Conservation (phyloP, 2,888 invertebrate genomes). For the Cerceris rybyensis region DNA sequence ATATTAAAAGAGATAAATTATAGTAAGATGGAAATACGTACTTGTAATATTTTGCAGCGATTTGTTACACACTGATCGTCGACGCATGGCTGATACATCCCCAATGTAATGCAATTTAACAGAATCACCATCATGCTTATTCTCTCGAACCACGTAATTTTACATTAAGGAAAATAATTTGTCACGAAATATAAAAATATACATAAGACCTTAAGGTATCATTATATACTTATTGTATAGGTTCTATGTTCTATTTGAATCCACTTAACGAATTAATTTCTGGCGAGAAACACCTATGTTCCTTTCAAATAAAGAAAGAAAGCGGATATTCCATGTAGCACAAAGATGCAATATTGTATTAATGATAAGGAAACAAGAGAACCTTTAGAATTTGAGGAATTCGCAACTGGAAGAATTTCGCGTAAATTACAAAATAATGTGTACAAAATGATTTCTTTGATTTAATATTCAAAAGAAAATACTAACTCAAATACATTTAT, state of each 20-base stretch:
- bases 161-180: constrained; percentile 85
- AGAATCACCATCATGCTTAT: constrained; percentile 99
- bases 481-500: too few relatives aligned
- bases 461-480: too few relatives aligned
- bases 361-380: too few relatives aligned
- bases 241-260: too few relatives aligned
- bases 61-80: constrained; percentile 95
- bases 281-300: too few relatives aligned
- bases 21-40: constrained; percentile 80
- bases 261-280: not conserved
- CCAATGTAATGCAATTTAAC: constrained; percentile 98
- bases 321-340: too few relatives aligned
- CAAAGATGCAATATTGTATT: too few relatives aligned
- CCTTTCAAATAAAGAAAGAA: too few relatives aligned
- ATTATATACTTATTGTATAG: not conserved
- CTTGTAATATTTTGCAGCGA: constrained; percentile 95
- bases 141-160: constrained; percentile 97
- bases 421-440: too few relatives aligned
- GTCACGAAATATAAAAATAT: not conserved
- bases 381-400: too few relatives aligned
- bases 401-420: too few relatives aligned
- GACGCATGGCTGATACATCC: constrained; percentile 99
- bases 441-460: too few relatives aligned
- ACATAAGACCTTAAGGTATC: not conserved
- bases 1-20: not conserved